Base-by-base conservation (phyloP, 92 coral and sea anemone species). In the Zoanthus sociatus region DNA sequence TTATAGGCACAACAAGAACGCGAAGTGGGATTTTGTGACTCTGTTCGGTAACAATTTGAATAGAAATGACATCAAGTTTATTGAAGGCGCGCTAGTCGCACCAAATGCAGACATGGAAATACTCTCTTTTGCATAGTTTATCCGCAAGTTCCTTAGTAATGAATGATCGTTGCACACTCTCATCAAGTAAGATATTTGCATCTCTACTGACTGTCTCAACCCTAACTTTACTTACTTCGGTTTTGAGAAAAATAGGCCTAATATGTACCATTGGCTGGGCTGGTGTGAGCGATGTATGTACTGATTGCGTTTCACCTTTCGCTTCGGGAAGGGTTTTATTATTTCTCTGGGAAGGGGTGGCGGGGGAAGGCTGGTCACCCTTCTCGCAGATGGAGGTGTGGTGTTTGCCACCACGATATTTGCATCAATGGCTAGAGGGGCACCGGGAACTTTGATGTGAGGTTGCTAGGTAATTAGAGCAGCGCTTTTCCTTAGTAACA, bases 81-180 rank as follows among this genome's bases (percentile, higher is more conserved):
- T 83, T 86, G 15, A 60, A 48, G 9, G 91, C 73, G 46, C 60
- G 73, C 81, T 83, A 44, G 79, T 89, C 11, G 53, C 93, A 46
- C 91, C 93, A 75, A 91, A 79, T 46, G 86, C 90, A 77, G 90
- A 91, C 68, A 84, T 58, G 60, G 54, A 66, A 54, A 88, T 84
- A 33, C 16, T 9, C 73, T 89, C 92, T 14, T 68, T 83, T 17
- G 45, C 18, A 53, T 74, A 92, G 83, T 60, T 89, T 71, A 46
- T 83, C 84, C 14, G 89, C 92, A 54, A 92, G 63, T 77, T 78
- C 71, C 71, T 78, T 50, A 26, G 26, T 26, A 26, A 26, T 26
- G 26, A 26, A 26, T 26, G 26, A 26, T 26, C 26, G 26, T 26
- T 26, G 26, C 26, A 0, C 26, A 26, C 26, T 26, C 26, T 26